Evolutionary conservation across 2,113 vertebrate genomes (phyloP).

Genomic region (Eudorcas thomsonii): DNA sequence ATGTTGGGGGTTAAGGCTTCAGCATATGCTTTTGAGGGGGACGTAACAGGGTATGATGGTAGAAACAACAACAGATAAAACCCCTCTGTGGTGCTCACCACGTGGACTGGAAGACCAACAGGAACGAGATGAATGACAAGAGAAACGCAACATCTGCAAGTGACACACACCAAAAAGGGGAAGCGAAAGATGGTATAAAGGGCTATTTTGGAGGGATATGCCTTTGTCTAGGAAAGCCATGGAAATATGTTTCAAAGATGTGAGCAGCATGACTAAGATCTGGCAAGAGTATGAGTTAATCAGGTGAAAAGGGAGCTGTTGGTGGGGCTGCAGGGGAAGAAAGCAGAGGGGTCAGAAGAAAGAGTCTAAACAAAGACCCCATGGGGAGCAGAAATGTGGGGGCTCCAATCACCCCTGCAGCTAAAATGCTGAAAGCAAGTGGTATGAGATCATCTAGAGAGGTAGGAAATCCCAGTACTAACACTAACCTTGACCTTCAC

Average conservation of each 20-base stretch:
- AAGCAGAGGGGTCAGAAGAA: not conserved
- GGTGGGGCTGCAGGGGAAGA: accelerated
- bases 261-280: not conserved
- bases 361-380: not conserved
- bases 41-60: not conserved
- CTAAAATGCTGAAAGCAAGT: not conserved
- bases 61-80: not conserved
- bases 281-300: not conserved
- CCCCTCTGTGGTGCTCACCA: accelerated
- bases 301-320: accelerated
- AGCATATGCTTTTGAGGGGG: not conserved
- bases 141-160: not conserved
- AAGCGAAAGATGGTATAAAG: not conserved
- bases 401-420: not conserved
- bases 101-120: not conserved
- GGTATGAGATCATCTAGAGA: not conserved
- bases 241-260: not conserved
- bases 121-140: not conserved
- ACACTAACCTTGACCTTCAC: not conserved
- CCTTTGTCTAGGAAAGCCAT: not conserved
- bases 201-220: not conserved
- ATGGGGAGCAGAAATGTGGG: not conserved
- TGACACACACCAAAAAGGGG: not conserved
- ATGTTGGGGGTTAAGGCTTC: not conserved
- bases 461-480: not conserved